A percentile compares a stretch with the other conserved stretches of the same genome.
Conservation (phyloP, 2,797 vertebrate species). For the Ceryle rudis region DNA sequence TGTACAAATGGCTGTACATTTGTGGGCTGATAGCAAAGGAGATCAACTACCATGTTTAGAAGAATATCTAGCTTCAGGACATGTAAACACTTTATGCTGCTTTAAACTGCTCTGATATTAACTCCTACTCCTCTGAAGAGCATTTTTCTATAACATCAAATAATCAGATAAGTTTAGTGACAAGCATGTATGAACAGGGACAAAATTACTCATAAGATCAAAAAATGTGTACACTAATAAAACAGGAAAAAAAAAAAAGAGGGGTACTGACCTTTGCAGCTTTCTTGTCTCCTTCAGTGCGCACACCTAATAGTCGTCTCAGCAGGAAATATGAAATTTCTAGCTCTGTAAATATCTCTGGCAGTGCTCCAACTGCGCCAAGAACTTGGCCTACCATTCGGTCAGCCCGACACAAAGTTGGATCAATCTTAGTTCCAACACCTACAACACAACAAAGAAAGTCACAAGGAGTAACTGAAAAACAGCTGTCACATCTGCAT, state of each 20-base stretch:
- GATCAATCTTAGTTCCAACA: slow-evolving; percentile 98
- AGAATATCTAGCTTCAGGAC: background rate
- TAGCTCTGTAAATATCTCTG: slow-evolving; percentile 98
- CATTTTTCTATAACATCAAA: background rate
- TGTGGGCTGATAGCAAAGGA: background rate
- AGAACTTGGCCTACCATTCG: slow-evolving; percentile 99
- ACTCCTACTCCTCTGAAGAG: background rate
- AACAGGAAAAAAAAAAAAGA: background rate
- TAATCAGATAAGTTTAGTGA: background rate
- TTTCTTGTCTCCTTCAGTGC: slow-evolving; percentile 98
- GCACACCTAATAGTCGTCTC: slow-evolving; percentile 92
- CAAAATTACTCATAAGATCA: background rate
- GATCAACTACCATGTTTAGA: background rate
- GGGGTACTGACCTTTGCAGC: slow-evolving; percentile 89
- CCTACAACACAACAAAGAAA: slow-evolving; percentile 78
- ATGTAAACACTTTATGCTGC: background rate
- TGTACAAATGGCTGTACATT: background rate
- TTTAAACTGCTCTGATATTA: background rate
- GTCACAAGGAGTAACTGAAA: background rate
- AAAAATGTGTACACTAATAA: background rate
- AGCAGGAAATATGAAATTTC: slow-evolving; percentile 98
- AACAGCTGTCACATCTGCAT: background rate
- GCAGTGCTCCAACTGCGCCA: slow-evolving; percentile 94
- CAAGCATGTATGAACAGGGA: background rate
- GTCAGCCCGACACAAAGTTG: slow-evolving; percentile 95